Percentiles rank a stretch among this genome's conserved stretches.
Conservation (phyloP, 2,113 vertebrate genomes). For the Andinoacara biseriatus region DNA sequence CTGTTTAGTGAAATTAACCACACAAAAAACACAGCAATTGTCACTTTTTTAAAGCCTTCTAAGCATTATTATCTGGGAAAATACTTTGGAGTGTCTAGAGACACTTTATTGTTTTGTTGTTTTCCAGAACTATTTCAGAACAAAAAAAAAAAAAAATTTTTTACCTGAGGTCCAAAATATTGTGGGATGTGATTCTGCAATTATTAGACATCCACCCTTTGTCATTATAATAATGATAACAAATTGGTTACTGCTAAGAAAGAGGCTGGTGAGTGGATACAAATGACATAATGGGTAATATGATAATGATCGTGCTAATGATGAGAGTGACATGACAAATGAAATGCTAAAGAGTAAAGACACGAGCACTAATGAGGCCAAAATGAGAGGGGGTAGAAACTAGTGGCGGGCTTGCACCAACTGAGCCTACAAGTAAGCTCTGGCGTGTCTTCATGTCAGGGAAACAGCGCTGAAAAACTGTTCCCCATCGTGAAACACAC, state of each 20-base stretch:
- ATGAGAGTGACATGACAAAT: conserved; percentile 20
- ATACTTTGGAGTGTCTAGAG: not conserved
- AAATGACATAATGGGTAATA: conserved; percentile 9
- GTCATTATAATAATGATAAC: conserved; percentile 13
- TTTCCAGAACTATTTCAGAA: not conserved
- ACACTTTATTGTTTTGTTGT: not conserved
- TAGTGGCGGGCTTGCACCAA: conserved; percentile 17
- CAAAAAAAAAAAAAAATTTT: not conserved
- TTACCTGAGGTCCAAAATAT: not conserved
- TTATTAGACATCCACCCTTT: not conserved
- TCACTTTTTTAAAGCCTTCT: not conserved
- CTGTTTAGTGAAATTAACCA: not conserved
- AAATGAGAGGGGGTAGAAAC: conserved; percentile 16
- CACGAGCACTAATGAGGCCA: not conserved
- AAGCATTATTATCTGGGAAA: not conserved
- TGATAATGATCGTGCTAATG: conserved; percentile 32
- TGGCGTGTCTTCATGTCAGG: conserved; percentile 29
- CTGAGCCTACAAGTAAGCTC: conserved; percentile 22
- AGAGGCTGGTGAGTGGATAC: conserved; percentile 3
- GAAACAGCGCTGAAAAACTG: conserved; percentile 23
- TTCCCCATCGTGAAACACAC: conserved; percentile 25
- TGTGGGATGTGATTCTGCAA: not conserved
- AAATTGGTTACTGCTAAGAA: conserved; percentile 13
- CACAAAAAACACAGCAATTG: not conserved
- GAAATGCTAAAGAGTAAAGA: conserved; percentile 10